These are phyloP conservation scores for Drosophila kikkawai DNA, from an alignment of 1,140 invertebrate genomes.

Conservation along the genomic window DNA sequence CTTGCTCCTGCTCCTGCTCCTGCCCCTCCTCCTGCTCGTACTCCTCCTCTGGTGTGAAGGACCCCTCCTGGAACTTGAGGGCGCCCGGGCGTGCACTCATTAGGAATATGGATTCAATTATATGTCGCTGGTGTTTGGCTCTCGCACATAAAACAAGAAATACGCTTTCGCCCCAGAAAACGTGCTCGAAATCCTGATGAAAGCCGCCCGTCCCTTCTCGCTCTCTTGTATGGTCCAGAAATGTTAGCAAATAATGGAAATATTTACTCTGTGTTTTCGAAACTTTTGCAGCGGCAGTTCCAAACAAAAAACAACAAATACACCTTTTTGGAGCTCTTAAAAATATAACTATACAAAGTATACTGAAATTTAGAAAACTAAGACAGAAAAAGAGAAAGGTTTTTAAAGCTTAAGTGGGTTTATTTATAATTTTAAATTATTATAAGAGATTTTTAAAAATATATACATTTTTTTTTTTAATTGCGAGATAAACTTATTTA, in stretches of 20 bases:
- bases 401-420: not conserved
- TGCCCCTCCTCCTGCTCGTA: not conserved
- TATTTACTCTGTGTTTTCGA: slow-evolving; percentile 33
- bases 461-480: no score
- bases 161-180: slow-evolving; percentile 37
- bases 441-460: no score
- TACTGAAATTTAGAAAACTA: not conserved
- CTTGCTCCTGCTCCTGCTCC: not conserved
- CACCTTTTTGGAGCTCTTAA: slow-evolving; percentile 11
- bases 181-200: slow-evolving; percentile 39
- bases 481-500: no score
- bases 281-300: slow-evolving; percentile 9
- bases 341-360: not conserved
- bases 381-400: not conserved
- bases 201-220: not conserved
- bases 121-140: slow-evolving; percentile 54
- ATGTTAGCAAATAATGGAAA: slow-evolving; percentile 45
- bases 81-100: slow-evolving; percentile 65
- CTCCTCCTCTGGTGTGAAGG: slow-evolving; percentile 4
- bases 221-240: slow-evolving; percentile 19
- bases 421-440: not conserved
- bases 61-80: slow-evolving; percentile 1
- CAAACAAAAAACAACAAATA: slow-evolving; percentile 6
- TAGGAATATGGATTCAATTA: slow-evolving; percentile 77
- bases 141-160: slow-evolving; percentile 50